phyloP scores from a whole-genome alignment of 2,113 vertebrate genomes.

The Tichodroma muraria region DNA sequence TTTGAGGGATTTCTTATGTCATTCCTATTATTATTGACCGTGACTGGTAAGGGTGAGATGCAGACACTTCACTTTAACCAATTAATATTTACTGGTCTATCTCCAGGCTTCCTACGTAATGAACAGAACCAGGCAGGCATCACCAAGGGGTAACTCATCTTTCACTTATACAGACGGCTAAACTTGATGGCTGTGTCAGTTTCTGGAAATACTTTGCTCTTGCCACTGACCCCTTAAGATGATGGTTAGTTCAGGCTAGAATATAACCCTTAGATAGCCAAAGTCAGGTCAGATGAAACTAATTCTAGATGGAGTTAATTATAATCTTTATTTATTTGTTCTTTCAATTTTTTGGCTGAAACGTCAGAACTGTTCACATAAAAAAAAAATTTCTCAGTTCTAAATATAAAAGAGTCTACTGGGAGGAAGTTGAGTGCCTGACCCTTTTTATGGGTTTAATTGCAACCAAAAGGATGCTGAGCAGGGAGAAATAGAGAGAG shows the following conservation, averaged over 20 bases:
- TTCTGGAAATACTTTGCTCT: neutral
- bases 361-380: neutral
- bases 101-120: neutral
- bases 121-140: neutral
- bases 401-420: constrained; percentile 21
- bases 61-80: neutral
- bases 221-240: neutral
- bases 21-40: neutral
- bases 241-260: neutral
- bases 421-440: constrained; percentile 51
- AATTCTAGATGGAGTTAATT: neutral
- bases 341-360: constrained; percentile 11
- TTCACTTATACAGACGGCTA: neutral
- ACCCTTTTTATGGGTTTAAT: constrained; percentile 18
- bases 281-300: neutral
- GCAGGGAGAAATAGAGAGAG: constrained; percentile 2
- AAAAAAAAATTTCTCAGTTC: neutral
- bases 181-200: neutral
- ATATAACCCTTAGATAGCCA: neutral
- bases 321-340: constrained; percentile 13
- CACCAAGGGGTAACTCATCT: neutral
- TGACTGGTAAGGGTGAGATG: neutral
- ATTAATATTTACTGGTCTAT: neutral
- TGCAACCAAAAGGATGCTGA: constrained; percentile 50
- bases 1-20: neutral